Evolutionary conservation across 2,113 vertebrate genomes (phyloP).

Genomic region (Electrona antarctica): DNA sequence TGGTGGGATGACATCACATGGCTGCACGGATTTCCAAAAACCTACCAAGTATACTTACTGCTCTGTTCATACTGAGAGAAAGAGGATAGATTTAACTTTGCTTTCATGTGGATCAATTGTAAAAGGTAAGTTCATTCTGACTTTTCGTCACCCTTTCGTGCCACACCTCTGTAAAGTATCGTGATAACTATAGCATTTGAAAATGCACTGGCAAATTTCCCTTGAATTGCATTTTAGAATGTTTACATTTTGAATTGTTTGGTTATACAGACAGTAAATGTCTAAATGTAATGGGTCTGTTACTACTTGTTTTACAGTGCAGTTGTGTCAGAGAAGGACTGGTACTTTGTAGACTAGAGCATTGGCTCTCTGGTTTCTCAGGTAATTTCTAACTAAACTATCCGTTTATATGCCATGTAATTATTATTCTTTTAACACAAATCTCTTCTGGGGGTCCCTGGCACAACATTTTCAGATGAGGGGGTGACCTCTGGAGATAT

Average conservation of each 20-base stretch:
- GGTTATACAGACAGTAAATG: not conserved
- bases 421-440: no score
- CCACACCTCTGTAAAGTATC: no score
- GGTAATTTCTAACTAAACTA: no score
- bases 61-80: conserved; percentile 18
- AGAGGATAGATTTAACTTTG: not conserved
- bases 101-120: not conserved
- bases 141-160: conserved; percentile 1
- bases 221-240: not conserved
- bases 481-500: no score
- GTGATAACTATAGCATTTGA: not conserved
- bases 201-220: not conserved
- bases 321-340: not conserved
- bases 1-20: conserved; percentile 75
- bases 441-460: no score
- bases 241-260: not conserved
- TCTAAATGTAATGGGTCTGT: not conserved
- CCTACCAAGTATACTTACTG: not conserved
- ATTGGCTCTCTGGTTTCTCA: no score
- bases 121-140: conserved; percentile 44
- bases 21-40: conserved; percentile 63
- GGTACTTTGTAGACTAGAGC: not conserved
- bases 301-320: no score
- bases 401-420: no score
- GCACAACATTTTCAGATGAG: no score